Evolutionary conservation across 1,140 invertebrate species (phyloP), one percentile per base, ranked within the genome.

Genomic region (Zophobas atratus): DNA sequence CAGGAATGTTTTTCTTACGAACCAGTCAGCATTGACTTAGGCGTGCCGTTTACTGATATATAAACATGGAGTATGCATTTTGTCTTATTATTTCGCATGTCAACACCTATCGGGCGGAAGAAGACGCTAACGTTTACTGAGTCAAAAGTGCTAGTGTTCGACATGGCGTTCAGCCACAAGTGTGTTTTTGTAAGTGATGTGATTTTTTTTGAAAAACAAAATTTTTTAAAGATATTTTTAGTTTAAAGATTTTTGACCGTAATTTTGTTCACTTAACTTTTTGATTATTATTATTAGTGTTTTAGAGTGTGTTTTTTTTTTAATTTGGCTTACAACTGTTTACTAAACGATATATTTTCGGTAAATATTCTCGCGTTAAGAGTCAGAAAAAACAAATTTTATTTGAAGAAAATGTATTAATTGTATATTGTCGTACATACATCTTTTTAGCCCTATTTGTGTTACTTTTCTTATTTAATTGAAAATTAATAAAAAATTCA

Each of bases 1-100:
- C 75, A 77, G 51, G 75, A 77, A 77, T 77, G 75, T 70, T 70
- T 76, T 70, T 77, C 75, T 70, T 70, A 51, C 49, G 43, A 77
- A 77, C 75, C 60, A 70, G 75, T 67, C 75, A 77, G 63, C 75
- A 77, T 77, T 77, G 60, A 77, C 46, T 38, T 55, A 57, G 75
- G 75, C 46, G 75, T 48, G 75, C 63, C 75, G 33, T 67, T 67
- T 56, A 55, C 67, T 70, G 35, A 70, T 77, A 77, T 77, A 77
- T 77, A 77, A 77, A 70, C 43, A 53, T 70, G 57, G 55, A 77
- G 49, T 53, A 41, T 56, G 36, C 70, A 53, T 70, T 70, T 77
- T 77, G 55, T 77, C 51, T 48, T 56, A 75, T 75, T 75, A 55
- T 43, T 55, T 53, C 72, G 33, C 53, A 46, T 75, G 49, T 75